Base-by-base conservation (phyloP, 1,140 invertebrate genomes). In the Drosophila micromelanica region DNA sequence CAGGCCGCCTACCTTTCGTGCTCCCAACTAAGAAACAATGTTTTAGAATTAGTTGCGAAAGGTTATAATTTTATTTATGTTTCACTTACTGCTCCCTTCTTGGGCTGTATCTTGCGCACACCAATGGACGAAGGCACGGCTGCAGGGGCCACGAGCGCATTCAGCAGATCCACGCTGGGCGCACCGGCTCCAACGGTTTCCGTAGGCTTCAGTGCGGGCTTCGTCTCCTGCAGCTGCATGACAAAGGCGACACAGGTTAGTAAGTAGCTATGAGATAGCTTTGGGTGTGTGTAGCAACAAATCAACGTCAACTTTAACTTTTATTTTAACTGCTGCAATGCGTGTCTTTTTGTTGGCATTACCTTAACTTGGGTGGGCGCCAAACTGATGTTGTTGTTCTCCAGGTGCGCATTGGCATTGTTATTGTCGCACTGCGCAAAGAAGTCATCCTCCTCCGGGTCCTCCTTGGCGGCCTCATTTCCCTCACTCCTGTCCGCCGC, bases 1-100 rank as follows among this genome's bases (percentile, higher is more conserved):
- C n/a, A 99, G 92, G 2, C 98, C 97, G 43, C 94, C 95, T 92
- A 97, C 98, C 90, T 98, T 98, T 0, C 81, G 76, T 30, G 94
- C 95, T 11, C 97, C 97, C 63, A 98, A 80, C 90, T 91, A 2
- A n/a, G 51, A 32, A 5, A n/a, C 38, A 6, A 7, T n/a, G n/a
- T 46, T 17, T 11, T 23, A n/a, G 1, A 57, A 57, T 5, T 23
- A 2, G 3, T 23, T 23, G 20, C 20, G 20, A 23, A 23, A 23
- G 20, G 2, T 23, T 23, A 3, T 23, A 23, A 23, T 23, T 23
- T 23, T 2, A 23, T 23, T 3, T 23, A 3, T 3, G 20, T 23
- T 23, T 23, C 12, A 93, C 93, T 91, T 93, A 96, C 95, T 64
- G 94, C 95, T 46, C 93, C 91, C 91, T 94, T 94, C 89, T 95